Percentiles rank a stretch among this genome's conserved stretches.
Conservation (phyloP, 2,797 vertebrate genomes). For the Sebastiscus tertius region DNA sequence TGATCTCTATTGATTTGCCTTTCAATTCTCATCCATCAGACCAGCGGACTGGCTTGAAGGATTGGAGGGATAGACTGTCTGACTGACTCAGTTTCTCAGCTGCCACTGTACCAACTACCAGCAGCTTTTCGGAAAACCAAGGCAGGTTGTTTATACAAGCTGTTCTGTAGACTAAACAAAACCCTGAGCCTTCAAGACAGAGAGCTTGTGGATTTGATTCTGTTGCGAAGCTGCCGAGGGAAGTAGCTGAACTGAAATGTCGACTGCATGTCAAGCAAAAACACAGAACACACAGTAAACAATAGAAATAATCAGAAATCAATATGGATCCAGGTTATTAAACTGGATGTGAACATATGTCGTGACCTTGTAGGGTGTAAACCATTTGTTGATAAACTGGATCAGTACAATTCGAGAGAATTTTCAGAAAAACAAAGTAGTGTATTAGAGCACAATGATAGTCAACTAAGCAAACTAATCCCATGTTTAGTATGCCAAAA, state of each 20-base stretch:
- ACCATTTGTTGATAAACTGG: background rate
- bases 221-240: background rate
- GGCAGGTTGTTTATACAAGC: slow-evolving; percentile 20
- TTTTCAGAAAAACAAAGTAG: background rate
- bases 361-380: background rate
- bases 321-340: background rate
- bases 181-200: background rate
- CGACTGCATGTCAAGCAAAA: slow-evolving; percentile 3
- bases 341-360: background rate
- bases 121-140: slow-evolving; percentile 48
- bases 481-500: background rate
- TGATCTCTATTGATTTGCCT: slow-evolving; percentile 83
- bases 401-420: background rate
- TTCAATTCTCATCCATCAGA: slow-evolving; percentile 79
- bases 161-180: slow-evolving; percentile 31
- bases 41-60: slow-evolving; percentile 57
- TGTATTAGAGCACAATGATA: background rate
- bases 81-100: slow-evolving; percentile 52
- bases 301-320: background rate
- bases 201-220: slow-evolving; percentile 24
- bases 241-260: background rate
- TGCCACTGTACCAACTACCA: slow-evolving; percentile 10
- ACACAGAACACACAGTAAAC: background rate
- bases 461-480: background rate
- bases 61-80: slow-evolving; percentile 38